A percentile compares a stretch with the other conserved stretches of the same genome.
Evolutionary conservation across 2,888 invertebrate species (phyloP).

Genomic region (Thecocarcelia acutangulata): DNA sequence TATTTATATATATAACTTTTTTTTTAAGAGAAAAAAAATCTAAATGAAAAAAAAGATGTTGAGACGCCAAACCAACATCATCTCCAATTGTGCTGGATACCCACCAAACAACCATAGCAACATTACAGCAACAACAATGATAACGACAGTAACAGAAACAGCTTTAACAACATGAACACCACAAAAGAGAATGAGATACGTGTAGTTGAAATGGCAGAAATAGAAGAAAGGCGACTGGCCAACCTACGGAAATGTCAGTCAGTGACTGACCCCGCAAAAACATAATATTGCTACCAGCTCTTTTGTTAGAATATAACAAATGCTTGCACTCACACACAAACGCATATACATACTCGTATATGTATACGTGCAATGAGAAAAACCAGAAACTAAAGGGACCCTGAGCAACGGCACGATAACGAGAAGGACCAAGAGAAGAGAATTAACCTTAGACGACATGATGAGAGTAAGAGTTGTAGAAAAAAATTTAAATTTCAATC

Average conservation of each 20-base stretch:
- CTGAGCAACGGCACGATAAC: constrained; percentile 23
- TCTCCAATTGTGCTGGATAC: constrained; percentile 33
- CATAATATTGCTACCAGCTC: constrained; percentile 48
- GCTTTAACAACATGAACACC: constrained; percentile 41
- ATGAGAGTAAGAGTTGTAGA: constrained; percentile 28
- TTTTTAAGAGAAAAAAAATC: not conserved
- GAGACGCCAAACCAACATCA: constrained; percentile 62
- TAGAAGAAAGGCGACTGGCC: constrained; percentile 55
- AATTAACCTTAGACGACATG: constrained; percentile 31
- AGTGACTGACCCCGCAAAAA: constrained; percentile 69
- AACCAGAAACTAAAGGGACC: constrained; percentile 17
- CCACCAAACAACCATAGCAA: constrained; percentile 38
- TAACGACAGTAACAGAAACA: constrained; percentile 12
- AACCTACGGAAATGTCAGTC: constrained; percentile 69
- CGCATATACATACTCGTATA: constrained; percentile 9
- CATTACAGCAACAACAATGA: constrained; percentile 40
- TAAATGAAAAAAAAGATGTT: constrained; percentile 60
- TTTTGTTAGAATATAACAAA: constrained; percentile 43
- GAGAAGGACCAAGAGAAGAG: constrained; percentile 17
- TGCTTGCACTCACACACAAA: constrained; percentile 18
- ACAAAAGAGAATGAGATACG: constrained; percentile 4
- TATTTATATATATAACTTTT: no score
- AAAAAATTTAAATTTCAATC: constrained; percentile 20
- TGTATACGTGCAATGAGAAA: not conserved
- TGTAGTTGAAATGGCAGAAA: not conserved